phyloP scores from a whole-genome alignment of 2,797 vertebrate species.

The Myotis vivesi region DNA sequence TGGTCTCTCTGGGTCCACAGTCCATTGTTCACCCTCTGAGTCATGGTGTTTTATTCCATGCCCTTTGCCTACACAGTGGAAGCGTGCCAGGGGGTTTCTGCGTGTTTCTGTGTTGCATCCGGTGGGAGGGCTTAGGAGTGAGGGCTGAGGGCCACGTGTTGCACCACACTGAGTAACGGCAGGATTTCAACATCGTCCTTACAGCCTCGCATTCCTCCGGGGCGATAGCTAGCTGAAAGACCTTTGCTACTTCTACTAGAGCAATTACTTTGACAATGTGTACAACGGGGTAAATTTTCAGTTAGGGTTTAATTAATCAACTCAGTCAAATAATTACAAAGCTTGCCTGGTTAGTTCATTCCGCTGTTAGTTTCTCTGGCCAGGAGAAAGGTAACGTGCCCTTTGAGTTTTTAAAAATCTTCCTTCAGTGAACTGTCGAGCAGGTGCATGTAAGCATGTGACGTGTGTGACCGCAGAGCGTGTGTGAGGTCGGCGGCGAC shows the following conservation, averaged over 20 bases:
- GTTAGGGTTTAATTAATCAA: background rate
- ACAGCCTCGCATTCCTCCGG: background rate
- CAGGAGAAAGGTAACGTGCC: background rate
- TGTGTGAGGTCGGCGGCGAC: background rate
- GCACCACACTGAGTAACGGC: background rate
- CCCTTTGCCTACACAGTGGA: background rate
- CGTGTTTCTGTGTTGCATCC: background rate
- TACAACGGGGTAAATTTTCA: background rate
- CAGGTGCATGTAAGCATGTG: background rate
- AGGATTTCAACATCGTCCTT: background rate
- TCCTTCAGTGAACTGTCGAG: background rate
- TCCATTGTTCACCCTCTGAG: background rate
- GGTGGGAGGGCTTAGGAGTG: background rate
- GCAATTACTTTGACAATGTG: background rate
- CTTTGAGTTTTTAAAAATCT: background rate
- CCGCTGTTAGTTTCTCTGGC: background rate
- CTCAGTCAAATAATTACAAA: background rate
- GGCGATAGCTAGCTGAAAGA: background rate
- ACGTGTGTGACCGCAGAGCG: background rate
- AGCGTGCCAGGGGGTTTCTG: background rate
- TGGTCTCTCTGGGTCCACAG: background rate
- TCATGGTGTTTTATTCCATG: background rate
- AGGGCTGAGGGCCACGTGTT: background rate
- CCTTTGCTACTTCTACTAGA: background rate
- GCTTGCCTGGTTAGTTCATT: background rate